These are phyloP conservation scores for Epistrophella euchroma DNA, from an alignment of 2,888 invertebrate species.

Conservation along the genomic window DNA sequence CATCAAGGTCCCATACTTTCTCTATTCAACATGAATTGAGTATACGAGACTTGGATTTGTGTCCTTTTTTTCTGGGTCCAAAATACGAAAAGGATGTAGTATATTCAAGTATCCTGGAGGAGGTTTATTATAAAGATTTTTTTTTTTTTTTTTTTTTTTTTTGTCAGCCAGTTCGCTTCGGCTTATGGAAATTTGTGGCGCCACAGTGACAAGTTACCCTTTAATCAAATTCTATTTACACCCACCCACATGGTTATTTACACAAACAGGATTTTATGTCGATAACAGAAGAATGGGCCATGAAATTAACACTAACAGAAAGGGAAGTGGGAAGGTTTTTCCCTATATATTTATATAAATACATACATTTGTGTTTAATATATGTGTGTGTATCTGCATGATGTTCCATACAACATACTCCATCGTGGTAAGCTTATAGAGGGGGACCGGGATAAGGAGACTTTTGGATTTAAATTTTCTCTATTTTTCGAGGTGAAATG, in stretches of 20 bases:
- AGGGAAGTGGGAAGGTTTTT: constrained; percentile 7
- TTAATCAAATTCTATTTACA: constrained; percentile 82
- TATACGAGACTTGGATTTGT: constrained; percentile 18
- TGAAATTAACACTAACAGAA: constrained; percentile 68
- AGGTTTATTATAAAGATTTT: constrained; percentile 5
- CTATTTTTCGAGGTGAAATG: constrained; percentile 28
- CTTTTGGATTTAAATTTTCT: constrained; percentile 46
- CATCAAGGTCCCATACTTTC: constrained; percentile 10
- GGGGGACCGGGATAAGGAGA: constrained; percentile 14
- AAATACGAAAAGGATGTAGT: constrained; percentile 52
- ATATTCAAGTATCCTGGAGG: constrained; percentile 30
- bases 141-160: constrained; percentile 21
- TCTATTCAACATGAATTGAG: constrained; percentile 2
- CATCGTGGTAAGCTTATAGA: background rate
- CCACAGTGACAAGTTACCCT: constrained; percentile 79
- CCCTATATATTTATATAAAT: constrained; percentile 15
- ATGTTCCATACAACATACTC: constrained; percentile 3
- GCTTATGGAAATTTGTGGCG: constrained; percentile 79
- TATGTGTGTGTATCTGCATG: constrained; percentile 8
- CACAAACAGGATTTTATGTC: constrained; percentile 76
- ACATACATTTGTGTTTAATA: background rate
- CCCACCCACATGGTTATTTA: constrained; percentile 76
- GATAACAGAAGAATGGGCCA: constrained; percentile 71
- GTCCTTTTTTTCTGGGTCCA: constrained; percentile 51
- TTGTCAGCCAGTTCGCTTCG: constrained; percentile 32